Base-by-base conservation (phyloP, 1,140 invertebrate genomes). In the Drosophila lacteicornis region DNA sequence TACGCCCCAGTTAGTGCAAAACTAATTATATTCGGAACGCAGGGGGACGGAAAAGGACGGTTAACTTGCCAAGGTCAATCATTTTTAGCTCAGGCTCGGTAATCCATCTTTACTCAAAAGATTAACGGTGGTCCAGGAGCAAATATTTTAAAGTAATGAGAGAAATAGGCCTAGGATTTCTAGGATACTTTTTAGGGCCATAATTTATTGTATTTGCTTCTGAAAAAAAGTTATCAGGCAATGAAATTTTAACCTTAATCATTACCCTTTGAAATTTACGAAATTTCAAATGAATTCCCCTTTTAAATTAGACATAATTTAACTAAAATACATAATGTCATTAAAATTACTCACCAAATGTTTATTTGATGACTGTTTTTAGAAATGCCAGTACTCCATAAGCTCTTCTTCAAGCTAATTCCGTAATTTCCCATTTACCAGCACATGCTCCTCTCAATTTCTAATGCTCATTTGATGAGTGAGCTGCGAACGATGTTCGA, bases 1-100 rank as follows among this genome's bases (percentile, higher is more conserved):
- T 90, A 79, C 84, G 84, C 85, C 62, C 77, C 84, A 84, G 84
- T 88, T 88, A 90, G 80, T 88, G 85, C 80, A 75, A 88, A 88
- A 88, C 84, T 88, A 88, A 88, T 88, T 88, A 88, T 80, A 82
- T 57, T 65, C 40, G 38, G 51, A 33, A 79, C 47, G 66, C 50
- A 46, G 19, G 19, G 43, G 53, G 33, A 43, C 12, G 49, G 47
- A 27, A 57, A 38, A 38, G 25, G 55, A 47, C 46, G 49, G 25
- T n/a, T 68, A 25, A 12, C 17, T 38, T 36, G 22, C 27, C 30
- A 75, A 76, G 59, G 60, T 60, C 68, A 51, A 51, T 57, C 13
- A 51, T 56, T 50, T 70, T 69, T 63, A 63, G 62, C 13, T n/a
- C 13, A 12, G 33, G 12, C n/a, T 30, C 7, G 42, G 53, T 56